Conservation (phyloP, 2,797 vertebrate genomes). For the Rhinoraja longicauda region DNA sequence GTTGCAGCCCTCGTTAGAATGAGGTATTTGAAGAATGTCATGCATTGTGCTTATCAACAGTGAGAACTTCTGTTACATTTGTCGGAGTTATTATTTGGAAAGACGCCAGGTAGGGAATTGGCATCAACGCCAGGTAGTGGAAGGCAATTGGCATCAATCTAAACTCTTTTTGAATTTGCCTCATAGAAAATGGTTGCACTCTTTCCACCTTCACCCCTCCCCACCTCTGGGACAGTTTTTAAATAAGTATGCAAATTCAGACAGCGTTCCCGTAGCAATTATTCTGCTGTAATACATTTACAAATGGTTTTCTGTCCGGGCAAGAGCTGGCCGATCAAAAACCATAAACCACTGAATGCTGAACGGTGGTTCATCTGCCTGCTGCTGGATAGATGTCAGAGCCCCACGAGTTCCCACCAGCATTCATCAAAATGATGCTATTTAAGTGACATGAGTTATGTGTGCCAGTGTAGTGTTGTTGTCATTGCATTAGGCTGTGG, state of each 20-base stretch:
- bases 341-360: background rate
- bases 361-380: constrained; percentile 1
- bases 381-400: constrained; percentile 1
- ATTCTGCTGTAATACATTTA: background rate
- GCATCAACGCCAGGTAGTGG: too few species aligned
- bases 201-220: too few species aligned
- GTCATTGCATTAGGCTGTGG: constrained; percentile 15
- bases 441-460: background rate
- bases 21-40: background rate
- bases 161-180: background rate
- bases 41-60: background rate
- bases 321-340: background rate
- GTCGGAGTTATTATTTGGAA: background rate
- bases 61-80: background rate
- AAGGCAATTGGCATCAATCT: background rate
- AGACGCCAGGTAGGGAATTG: background rate
- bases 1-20: background rate
- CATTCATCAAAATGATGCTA: constrained; percentile 17
- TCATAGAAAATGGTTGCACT: background rate
- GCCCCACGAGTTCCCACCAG: background rate
- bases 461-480: background rate
- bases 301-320: constrained; percentile 1
- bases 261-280: background rate
- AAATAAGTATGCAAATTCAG: background rate
- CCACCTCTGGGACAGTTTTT: background rate